These are phyloP conservation scores for Calliphora vomitoria DNA, from an alignment of 2,888 invertebrate species.

Conservation along the genomic window DNA sequence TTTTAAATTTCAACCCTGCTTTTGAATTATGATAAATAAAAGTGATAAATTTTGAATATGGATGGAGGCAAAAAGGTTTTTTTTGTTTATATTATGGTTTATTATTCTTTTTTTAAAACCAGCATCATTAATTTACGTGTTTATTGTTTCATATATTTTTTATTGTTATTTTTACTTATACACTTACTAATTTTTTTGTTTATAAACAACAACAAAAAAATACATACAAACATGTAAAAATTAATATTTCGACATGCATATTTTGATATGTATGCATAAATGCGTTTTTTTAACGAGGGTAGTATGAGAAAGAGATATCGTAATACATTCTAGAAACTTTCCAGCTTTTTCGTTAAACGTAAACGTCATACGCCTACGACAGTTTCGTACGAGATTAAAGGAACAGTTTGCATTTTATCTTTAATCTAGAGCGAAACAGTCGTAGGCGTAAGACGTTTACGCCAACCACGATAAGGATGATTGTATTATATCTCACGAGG, in stretches of 20 bases:
- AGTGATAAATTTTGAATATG: neutral
- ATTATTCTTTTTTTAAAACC: constrained; percentile 5
- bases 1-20: constrained; percentile 28
- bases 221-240: neutral
- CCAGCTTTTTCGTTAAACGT: too few species aligned
- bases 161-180: neutral
- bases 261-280: neutral
- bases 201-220: neutral
- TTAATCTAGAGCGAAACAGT: too few species aligned
- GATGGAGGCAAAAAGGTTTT: neutral
- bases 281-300: neutral
- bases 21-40: neutral
- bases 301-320: neutral
- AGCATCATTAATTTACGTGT: constrained; percentile 40
- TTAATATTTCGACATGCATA: constrained; percentile 3
- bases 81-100: constrained; percentile 6
- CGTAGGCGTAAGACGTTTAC: too few species aligned
- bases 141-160: constrained; percentile 32
- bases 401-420: too few species aligned
- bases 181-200: neutral
- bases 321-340: too few species aligned
- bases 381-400: too few species aligned
- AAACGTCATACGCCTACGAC: too few species aligned
- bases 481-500: too few species aligned
- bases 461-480: too few species aligned